Base-by-base conservation (phyloP, 2,797 vertebrate genomes). In the Geotria australis region DNA sequence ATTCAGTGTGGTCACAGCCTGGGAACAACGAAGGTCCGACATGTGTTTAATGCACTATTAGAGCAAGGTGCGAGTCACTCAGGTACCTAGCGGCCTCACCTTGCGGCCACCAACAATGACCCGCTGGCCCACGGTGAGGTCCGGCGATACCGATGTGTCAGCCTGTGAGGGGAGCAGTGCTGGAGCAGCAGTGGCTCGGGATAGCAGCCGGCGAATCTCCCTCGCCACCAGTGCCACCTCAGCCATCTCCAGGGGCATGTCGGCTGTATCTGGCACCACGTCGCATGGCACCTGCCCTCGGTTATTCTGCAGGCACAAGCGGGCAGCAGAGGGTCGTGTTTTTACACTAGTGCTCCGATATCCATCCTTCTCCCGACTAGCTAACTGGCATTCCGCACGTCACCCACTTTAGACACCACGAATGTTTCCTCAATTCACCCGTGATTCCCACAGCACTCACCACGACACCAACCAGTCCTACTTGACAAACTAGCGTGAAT, bases 41-140 rank as follows among this genome's bases (percentile, higher is more conserved):
- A 38, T 38, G 24, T 38, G 24, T 38, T 38, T 38, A 38, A 38
- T 24, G 24, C 24, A 38, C 5, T 38, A 38, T 38, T 24, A 38
- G 38, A 38, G 24, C 38, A 2, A 38, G 24, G 24, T 38, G 24
- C 24, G 24, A 24, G 24, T 38, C 24, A 38, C 24, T 24, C 38
- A 24, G 24, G 24, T 38, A 24, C 24, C 24, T 4, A 38, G 24
- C 10, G 56, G 56, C 5, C 64, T 1, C 75, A 95, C 91, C 86
- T 95, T 96, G 72, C 93, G 88, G 65, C 85, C 83, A 24, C 85
- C 85, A 10, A 95, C 95, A 61, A 85, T 68, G 47, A 98, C 85
- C 9, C 81, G 76, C 66, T 91, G 82, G 10, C 89, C 91, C 47
- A 89, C 66, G 61, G 73, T 81, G 62, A 98, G 66, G 57, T 81